A percentile compares a stretch with the other conserved stretches of the same genome.
phyloP scores from a whole-genome alignment of 2,113 vertebrate genomes.

The Gorilla gorilla region DNA sequence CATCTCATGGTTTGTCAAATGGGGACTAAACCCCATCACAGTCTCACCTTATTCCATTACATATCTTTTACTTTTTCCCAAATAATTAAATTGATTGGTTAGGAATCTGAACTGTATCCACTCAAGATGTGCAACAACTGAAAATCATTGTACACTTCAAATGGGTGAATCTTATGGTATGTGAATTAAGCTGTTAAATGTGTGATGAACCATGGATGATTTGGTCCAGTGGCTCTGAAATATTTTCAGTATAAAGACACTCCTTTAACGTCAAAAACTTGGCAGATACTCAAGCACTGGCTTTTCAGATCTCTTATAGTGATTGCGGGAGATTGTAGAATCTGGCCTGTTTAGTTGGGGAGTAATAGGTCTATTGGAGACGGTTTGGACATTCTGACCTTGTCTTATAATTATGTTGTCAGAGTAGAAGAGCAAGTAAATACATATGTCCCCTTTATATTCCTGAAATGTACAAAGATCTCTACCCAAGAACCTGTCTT shows the following conservation, averaged over 20 bases:
- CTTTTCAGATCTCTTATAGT: background rate
- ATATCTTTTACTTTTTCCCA: background rate
- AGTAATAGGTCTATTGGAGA: background rate
- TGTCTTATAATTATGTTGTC: background rate
- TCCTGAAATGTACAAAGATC: background rate
- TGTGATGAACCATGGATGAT: background rate
- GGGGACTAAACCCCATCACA: background rate
- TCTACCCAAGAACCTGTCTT: background rate
- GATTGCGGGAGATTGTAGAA: background rate
- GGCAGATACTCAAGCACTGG: background rate
- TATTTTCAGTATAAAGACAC: background rate
- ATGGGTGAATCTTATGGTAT: background rate
- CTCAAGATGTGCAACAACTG: background rate
- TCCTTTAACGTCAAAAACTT: background rate
- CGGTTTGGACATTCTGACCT: background rate
- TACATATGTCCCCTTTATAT: background rate
- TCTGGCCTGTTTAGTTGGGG: background rate
- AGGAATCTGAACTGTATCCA: background rate
- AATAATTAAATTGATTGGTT: background rate
- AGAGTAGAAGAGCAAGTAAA: background rate
- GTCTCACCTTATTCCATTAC: background rate
- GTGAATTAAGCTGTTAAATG: background rate
- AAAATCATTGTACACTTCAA: background rate
- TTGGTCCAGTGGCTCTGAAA: background rate
- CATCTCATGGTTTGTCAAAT: constrained; percentile 11